phyloP scores from a whole-genome alignment of 1,140 invertebrate genomes.

The Himalopsyche phryganea region DNA sequence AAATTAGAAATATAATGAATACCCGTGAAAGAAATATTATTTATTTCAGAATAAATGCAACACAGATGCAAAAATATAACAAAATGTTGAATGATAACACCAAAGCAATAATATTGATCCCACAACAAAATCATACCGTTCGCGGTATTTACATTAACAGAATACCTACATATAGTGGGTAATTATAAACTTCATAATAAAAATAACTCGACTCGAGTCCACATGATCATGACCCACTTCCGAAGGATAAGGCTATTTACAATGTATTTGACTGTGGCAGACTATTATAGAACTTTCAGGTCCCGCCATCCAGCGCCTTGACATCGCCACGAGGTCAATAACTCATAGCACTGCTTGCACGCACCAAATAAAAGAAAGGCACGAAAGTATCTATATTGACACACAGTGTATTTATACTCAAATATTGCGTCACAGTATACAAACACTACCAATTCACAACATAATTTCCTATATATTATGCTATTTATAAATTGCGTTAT shows the following conservation, averaged over 20 bases:
- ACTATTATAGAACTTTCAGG: conserved; percentile 2
- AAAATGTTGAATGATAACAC: no score
- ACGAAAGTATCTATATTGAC: conserved; percentile 15
- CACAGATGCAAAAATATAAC: no score
- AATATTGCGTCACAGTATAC: conserved; percentile 22
- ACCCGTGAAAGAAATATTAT: no score
- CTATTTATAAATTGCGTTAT: no score
- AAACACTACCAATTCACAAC: background rate
- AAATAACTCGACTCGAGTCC: background rate
- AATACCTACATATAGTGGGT: no score
- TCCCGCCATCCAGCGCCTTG: conserved; percentile 16
- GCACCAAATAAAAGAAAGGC: conserved; percentile 28
- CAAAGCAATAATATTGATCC: no score
- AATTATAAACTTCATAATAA: background rate
- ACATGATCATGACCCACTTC: conserved; percentile 5
- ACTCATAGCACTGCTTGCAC: conserved; percentile 24
- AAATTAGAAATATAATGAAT: no score
- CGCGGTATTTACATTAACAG: no score
- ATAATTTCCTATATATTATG: no score
- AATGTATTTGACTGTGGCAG: background rate
- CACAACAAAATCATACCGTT: no score
- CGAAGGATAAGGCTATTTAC: background rate
- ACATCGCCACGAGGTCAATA: conserved; percentile 28
- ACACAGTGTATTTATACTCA: conserved; percentile 8
- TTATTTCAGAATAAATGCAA: no score